Evolutionary conservation across 1,140 invertebrate genomes (phyloP).

Genomic region (Pachypeltis micranthus): DNA sequence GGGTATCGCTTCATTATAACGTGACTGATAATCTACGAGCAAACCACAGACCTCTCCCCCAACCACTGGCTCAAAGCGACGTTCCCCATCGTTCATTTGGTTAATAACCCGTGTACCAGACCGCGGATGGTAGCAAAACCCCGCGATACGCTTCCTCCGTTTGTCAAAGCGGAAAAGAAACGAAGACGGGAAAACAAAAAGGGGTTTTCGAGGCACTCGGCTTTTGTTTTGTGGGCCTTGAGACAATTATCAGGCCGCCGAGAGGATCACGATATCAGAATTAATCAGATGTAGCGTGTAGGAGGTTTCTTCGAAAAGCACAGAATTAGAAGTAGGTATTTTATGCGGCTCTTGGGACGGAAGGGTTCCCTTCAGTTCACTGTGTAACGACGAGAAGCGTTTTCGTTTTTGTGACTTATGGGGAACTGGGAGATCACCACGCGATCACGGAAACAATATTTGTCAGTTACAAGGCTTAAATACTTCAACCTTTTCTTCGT

Average conservation of each 20-base stretch:
- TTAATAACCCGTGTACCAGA: slow-evolving; percentile 6
- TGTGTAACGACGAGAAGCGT: too few relatives aligned
- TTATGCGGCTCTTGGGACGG: too few relatives aligned
- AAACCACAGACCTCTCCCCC: neutral
- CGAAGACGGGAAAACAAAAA: too few relatives aligned
- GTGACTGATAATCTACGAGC: too few relatives aligned
- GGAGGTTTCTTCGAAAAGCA: neutral
- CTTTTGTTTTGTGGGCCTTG: too few relatives aligned
- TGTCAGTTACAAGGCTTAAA: slow-evolving; percentile 8
- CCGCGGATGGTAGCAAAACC: neutral
- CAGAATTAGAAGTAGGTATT: slow-evolving; percentile 6
- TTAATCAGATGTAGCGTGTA: slow-evolving; percentile 8
- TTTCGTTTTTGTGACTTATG: neutral
- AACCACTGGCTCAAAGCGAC: too few relatives aligned
- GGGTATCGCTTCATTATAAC: too few relatives aligned
- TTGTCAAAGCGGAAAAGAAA: too few relatives aligned
- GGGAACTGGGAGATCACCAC: neutral
- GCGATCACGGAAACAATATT: slow-evolving; percentile 8
- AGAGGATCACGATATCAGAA: slow-evolving; percentile 3
- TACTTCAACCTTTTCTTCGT: neutral
- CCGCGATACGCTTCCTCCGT: too few relatives aligned
- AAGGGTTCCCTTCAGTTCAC: too few relatives aligned
- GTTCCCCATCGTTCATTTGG: slow-evolving; percentile 1
- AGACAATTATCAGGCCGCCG: slow-evolving; percentile 1
- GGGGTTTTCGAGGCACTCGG: too few relatives aligned